Evolutionary conservation across 2,797 vertebrate genomes (phyloP).

Genomic region (Eospalax fontanierii): DNA sequence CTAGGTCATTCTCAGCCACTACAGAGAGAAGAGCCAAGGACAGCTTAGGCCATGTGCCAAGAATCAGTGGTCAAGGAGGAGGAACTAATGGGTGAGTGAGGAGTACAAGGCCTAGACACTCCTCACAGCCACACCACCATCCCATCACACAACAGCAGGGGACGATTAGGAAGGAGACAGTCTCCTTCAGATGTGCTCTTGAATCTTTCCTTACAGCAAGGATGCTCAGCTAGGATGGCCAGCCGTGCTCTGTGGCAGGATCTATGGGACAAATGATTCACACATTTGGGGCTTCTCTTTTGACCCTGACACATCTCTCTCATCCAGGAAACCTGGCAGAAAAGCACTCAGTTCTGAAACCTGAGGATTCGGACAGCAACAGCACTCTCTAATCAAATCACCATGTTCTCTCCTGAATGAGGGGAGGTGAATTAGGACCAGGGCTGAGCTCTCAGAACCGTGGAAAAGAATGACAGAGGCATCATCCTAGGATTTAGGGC

Average conservation of each 20-base stretch:
- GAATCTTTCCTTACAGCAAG: conserved; percentile 18
- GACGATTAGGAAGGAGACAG: not conserved
- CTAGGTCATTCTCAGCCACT: conserved; percentile 23
- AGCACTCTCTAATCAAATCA: conserved; percentile 52
- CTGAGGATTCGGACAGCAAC: conserved; percentile 58
- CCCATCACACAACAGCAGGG: not conserved
- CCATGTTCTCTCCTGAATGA: not conserved
- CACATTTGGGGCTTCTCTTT: conserved; percentile 74
- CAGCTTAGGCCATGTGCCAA: conserved; percentile 5
- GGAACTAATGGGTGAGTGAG: conserved; percentile 18
- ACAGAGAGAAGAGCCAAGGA: conserved; percentile 45
- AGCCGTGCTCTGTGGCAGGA: conserved; percentile 19
- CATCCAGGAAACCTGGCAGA: conserved; percentile 45
- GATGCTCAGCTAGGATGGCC: conserved; percentile 12
- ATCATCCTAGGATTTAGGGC: not conserved
- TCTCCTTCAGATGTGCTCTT: not conserved
- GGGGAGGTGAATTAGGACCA: not conserved
- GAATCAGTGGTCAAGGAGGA: not conserved
- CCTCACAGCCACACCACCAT: not conserved
- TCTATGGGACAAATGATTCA: conserved; percentile 33
- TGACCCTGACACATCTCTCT: conserved; percentile 61
- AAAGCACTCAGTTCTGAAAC: not conserved
- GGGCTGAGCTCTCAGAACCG: not conserved
- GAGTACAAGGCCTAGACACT: conserved; percentile 6
- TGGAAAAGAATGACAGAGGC: not conserved